A percentile compares a stretch with the other conserved stretches of the same genome.
Evolutionary conservation across 1,140 invertebrate genomes (phyloP).

Genomic region (Musca vetustissima): DNA sequence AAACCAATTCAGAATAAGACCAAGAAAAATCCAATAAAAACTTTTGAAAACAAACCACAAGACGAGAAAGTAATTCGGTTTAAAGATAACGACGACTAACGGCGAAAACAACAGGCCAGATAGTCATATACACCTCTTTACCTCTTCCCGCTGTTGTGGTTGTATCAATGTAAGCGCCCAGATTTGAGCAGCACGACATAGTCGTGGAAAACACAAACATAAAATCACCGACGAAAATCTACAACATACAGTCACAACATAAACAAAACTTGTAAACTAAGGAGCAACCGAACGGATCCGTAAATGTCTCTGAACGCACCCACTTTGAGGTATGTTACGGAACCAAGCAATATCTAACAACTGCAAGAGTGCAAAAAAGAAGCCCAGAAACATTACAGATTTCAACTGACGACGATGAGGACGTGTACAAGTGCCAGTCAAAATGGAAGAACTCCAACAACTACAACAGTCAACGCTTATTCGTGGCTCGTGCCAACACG

Average conservation of each 20-base stretch:
- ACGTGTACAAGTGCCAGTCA: not conserved
- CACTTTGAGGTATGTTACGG: constrained; percentile 3
- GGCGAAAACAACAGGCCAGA: not conserved
- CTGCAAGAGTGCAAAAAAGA: not conserved
- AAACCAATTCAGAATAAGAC: too few relatives aligned
- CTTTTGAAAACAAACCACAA: constrained; percentile 8
- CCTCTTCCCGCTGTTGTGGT: too few relatives aligned
- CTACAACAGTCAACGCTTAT: not conserved
- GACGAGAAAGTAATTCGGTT: constrained; percentile 18
- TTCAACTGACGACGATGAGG: not conserved
- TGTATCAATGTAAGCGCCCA: too few relatives aligned
- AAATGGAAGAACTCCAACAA: not conserved
- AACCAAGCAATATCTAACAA: not conserved
- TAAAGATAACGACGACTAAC: constrained; percentile 1
- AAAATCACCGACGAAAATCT: too few relatives aligned
- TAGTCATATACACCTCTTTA: too few relatives aligned
- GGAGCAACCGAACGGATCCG: too few relatives aligned
- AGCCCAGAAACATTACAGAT: not conserved
- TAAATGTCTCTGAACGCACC: not conserved
- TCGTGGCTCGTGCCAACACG: not conserved
- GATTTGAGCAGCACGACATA: too few relatives aligned
- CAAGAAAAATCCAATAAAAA: not conserved
- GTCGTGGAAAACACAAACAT: too few relatives aligned
- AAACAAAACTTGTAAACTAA: too few relatives aligned
- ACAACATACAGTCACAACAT: too few relatives aligned